These are phyloP conservation scores for Serripes groenlandicus DNA, from an alignment of 2,888 invertebrate genomes.

Conservation along the genomic window DNA sequence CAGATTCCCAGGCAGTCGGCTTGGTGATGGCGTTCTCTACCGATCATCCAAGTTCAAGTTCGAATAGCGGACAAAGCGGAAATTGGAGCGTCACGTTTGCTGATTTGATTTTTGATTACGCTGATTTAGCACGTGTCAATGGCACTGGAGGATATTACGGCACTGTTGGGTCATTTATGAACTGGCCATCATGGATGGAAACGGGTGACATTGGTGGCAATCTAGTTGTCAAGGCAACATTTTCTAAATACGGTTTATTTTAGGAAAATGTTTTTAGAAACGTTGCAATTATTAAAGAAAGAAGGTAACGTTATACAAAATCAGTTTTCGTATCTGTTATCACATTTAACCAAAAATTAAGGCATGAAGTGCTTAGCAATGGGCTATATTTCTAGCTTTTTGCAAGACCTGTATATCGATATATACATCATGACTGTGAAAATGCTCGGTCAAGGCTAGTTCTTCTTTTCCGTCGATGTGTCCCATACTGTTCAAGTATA, in stretches of 20 bases:
- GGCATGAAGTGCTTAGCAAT: too few species aligned
- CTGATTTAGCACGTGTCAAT: constrained; percentile 11
- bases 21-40: constrained; percentile 47
- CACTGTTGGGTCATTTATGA: constrained; percentile 52
- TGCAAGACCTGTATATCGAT: too few species aligned
- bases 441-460: too few species aligned
- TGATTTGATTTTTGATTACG: constrained; percentile 53
- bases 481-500: too few species aligned
- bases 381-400: too few species aligned
- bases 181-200: constrained; percentile 69
- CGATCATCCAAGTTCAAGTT: not conserved
- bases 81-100: constrained; percentile 57
- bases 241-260: constrained; percentile 25
- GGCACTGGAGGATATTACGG: constrained; percentile 53
- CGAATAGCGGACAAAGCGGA: constrained; percentile 11
- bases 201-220: constrained; percentile 62
- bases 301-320: too few species aligned
- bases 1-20: constrained; percentile 44
- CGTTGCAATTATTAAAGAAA: not conserved
- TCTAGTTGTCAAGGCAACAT: constrained; percentile 57
- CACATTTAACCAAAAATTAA: too few species aligned
- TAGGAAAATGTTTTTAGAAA: too few species aligned
- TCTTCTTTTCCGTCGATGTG: too few species aligned
- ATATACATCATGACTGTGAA: too few species aligned
- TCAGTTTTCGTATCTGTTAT: too few species aligned